phyloP scores from a whole-genome alignment of 1,140 invertebrate species.

The Drosophila simulans region DNA sequence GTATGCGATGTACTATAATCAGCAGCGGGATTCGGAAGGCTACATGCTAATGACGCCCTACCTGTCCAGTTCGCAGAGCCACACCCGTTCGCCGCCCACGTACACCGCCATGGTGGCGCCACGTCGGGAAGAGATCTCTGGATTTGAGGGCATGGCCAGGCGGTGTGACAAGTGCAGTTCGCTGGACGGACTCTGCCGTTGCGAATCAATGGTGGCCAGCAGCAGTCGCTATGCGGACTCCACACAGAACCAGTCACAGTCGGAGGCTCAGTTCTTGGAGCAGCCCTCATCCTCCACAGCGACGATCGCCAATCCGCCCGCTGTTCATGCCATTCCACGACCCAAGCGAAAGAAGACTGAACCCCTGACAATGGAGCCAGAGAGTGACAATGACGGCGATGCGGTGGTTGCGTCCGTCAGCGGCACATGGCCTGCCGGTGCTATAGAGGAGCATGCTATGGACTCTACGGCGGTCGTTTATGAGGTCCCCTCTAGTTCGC shows the following conservation, averaged over 20 bases:
- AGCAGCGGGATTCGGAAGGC: slow-evolving; percentile 40
- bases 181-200: slow-evolving; percentile 39
- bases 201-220: slow-evolving; percentile 14
- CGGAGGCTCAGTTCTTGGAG: slow-evolving; percentile 49
- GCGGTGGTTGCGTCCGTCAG: slow-evolving; percentile 19
- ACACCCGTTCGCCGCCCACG: slow-evolving; percentile 7
- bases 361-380: slow-evolving; percentile 27
- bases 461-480: slow-evolving; percentile 42
- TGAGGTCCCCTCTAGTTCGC: slow-evolving; percentile 63
- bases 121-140: slow-evolving; percentile 28
- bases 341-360: slow-evolving; percentile 69
- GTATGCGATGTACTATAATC: slow-evolving; percentile 37
- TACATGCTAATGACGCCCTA: slow-evolving; percentile 58
- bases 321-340: slow-evolving; percentile 47
- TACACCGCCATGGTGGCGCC: slow-evolving; percentile 38
- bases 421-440: slow-evolving; percentile 58
- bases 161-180: slow-evolving; percentile 55
- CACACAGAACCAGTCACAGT: slow-evolving; percentile 28
- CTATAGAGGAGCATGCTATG: slow-evolving; percentile 69
- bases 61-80: slow-evolving; percentile 27
- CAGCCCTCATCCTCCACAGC: slow-evolving; percentile 60
- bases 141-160: not conserved
- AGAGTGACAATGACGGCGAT: slow-evolving; percentile 15
- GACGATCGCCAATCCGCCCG: slow-evolving; percentile 18
- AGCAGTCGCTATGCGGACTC: slow-evolving; percentile 42